Evolutionary conservation across 2,888 invertebrate species (phyloP), one percentile per base, ranked within the genome.

Genomic region (Panorpa germanica): DNA sequence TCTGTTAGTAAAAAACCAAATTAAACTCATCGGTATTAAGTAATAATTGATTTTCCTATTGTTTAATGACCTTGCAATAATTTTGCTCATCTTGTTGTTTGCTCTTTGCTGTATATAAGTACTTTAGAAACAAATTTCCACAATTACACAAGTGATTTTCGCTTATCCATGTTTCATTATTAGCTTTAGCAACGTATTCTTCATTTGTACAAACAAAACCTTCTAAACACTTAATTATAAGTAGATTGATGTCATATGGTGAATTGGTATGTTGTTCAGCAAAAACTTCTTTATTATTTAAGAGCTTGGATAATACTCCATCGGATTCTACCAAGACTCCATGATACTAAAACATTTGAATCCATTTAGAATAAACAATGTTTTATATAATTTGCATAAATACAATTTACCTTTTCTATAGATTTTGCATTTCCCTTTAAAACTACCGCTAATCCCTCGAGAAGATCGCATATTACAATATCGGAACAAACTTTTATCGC

Each of bases 401-500:
- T 26, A n/a, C 3, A 20, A 9, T 14, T 26, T 30, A 14, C 34
- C 28, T 40, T 30, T 21, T 25, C 31, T n/a, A 35, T 29, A 24
- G 32, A 34, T 2, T 24, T 5, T 8, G 28, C 35, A 27, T 43
- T 41, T 7, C 36, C 38, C 30, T 39, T 40, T 11, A 44, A 39
- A n/a, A 45, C 16, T 3, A 37, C 33, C 14, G 41, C 32, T 24
- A 45, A 31, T 2, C 37, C 35, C 31, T 33, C 35, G 4, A 45
- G 27, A 28, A 41, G 34, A 34, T 44, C 43, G 30, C 42, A 41
- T 3, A 39, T 34, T 4, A 40, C 37, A 4, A 37, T 33, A 9
- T 35, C 24, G 12, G 35, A 39, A 25, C 37, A 39, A 6, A 37
- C 49, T 22, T 46, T 52, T 14, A 61, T 38, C 35, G 59, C 59